Evolutionary conservation across 1,140 invertebrate species (phyloP).

Genomic region (Ceratosolen solmsi): DNA sequence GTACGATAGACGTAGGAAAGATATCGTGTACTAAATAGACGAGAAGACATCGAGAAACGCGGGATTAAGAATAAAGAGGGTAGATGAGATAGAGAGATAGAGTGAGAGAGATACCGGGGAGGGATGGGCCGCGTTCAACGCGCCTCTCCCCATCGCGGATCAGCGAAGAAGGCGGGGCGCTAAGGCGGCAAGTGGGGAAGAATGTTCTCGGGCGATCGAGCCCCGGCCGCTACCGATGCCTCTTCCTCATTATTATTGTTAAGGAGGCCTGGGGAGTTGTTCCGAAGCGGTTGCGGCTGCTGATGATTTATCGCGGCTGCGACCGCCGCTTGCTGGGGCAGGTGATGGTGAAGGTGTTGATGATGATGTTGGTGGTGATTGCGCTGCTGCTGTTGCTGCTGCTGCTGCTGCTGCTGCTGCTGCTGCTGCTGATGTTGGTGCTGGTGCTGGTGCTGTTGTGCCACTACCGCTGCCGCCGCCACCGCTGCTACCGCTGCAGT

Average conservation of each 20-base stretch:
- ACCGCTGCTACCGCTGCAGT: background rate
- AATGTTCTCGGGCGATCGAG: slow-evolving; percentile 68
- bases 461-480: slow-evolving; percentile 23
- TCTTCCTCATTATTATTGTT: slow-evolving; percentile 19
- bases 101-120: background rate
- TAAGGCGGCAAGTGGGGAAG: slow-evolving; percentile 70
- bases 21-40: background rate
- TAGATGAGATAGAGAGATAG: background rate
- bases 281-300: background rate
- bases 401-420: slow-evolving; percentile 1
- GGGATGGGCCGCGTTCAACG: slow-evolving; percentile 53
- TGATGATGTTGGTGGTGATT: slow-evolving; percentile 13
- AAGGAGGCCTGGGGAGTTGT: background rate
- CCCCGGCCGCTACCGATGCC: background rate
- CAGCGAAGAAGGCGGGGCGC: slow-evolving; percentile 56
- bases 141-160: slow-evolving; percentile 49
- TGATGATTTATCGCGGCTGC: slow-evolving; percentile 6
- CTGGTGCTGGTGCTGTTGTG: slow-evolving; percentile 27
- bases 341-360: background rate
- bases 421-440: slow-evolving; percentile 26
- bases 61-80: background rate
- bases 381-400: slow-evolving; percentile 14
- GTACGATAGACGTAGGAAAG: background rate
- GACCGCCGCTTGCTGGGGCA: background rate
- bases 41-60: background rate